Conservation (phyloP, 1,140 invertebrate genomes). For the Trachymyrmex septentrionalis region DNA sequence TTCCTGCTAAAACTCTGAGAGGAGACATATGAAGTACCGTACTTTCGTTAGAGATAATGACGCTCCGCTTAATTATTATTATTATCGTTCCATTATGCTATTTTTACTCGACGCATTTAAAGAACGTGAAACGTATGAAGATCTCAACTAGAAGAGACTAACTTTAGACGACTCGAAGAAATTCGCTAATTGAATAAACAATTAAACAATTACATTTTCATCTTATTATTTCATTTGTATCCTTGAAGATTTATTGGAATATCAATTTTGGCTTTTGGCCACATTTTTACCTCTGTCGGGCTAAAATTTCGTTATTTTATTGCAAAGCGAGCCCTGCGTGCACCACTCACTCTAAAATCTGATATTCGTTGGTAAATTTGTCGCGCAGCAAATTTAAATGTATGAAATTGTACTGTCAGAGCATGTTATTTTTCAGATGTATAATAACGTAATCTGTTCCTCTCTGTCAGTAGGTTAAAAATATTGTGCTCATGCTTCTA, state of each 20-base stretch:
- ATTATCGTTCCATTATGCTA: conserved; percentile 1
- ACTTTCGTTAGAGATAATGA: conserved; percentile 30
- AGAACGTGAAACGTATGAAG: conserved; percentile 15
- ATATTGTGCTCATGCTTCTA: conserved; percentile 33
- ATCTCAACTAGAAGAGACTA: too few relatives aligned
- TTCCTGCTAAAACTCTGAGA: conserved; percentile 26
- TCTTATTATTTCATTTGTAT: conserved; percentile 6
- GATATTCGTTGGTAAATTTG: conserved; percentile 47
- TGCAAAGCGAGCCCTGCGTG: conserved; percentile 6
- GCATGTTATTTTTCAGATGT: conserved; percentile 37
- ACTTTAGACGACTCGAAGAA: neutral
- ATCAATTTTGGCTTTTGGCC: conserved; percentile 33
- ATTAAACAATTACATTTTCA: neutral
- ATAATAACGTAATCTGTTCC: conserved; percentile 45
- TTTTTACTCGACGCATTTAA: conserved; percentile 22
- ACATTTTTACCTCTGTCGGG: conserved; percentile 30
- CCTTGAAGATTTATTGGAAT: conserved; percentile 31
- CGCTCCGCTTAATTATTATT: conserved; percentile 20
- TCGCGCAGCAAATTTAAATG: conserved; percentile 47
- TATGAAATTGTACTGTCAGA: conserved; percentile 39
- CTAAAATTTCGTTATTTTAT: conserved; percentile 50
- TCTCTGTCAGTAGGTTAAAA: conserved; percentile 53
- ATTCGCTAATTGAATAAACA: neutral
- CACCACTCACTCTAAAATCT: conserved; percentile 27
- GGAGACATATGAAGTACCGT: neutral